A percentile compares a stretch with the other conserved stretches of the same genome.
These are phyloP conservation scores for Latrodectus geometricus DNA, from an alignment of 1,140 invertebrate species.

Conservation along the genomic window DNA sequence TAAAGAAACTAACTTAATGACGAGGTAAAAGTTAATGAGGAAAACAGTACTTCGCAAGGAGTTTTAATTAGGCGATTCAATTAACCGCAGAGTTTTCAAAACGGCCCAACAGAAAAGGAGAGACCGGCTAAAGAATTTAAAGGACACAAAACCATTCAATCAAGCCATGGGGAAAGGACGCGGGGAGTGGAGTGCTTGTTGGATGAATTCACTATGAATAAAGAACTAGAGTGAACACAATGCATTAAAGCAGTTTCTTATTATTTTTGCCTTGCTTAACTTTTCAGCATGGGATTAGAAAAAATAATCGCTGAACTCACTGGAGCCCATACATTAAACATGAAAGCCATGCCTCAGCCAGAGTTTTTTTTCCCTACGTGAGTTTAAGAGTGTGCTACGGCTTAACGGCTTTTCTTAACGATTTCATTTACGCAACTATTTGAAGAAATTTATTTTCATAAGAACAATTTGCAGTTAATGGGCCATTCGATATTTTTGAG, in stretches of 20 bases:
- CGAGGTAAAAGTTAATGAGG: conserved; percentile 35
- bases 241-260: not conserved
- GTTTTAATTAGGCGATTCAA: conserved; percentile 36
- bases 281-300: not conserved
- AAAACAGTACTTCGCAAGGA: conserved; percentile 19
- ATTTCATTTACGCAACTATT: too few relatives aligned
- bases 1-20: conserved; percentile 36
- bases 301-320: not conserved
- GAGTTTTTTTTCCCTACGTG: too few relatives aligned
- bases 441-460: too few relatives aligned
- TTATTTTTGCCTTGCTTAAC: not conserved
- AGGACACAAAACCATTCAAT: not conserved
- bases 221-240: not conserved
- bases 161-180: not conserved
- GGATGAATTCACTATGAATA: not conserved
- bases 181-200: not conserved
- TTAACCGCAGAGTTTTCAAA: conserved; percentile 17
- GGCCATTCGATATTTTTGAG: too few relatives aligned
- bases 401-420: too few relatives aligned
- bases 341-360: not conserved
- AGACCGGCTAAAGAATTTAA: not conserved
- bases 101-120: not conserved
- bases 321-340: not conserved
- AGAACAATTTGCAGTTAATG: too few relatives aligned
- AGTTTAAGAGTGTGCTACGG: too few relatives aligned